Percentiles rank a stretch among this genome's conserved stretches.
phyloP scores from a whole-genome alignment of 2,113 vertebrate species.

The Lepus americanus region DNA sequence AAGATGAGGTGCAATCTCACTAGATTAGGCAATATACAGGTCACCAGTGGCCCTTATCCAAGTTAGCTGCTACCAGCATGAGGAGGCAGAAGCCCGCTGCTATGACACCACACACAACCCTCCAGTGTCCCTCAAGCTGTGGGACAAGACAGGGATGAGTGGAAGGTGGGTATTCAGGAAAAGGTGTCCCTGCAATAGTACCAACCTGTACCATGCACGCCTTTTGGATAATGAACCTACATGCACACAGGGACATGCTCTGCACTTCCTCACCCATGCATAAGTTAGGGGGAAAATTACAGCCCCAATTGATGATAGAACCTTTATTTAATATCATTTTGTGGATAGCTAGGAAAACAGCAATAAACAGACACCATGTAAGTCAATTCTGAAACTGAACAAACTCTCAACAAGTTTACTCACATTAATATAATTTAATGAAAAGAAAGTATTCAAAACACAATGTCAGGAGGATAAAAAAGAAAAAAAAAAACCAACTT shows the following conservation, averaged over 20 bases:
- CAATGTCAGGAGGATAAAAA: background rate
- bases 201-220: rapidly evolving
- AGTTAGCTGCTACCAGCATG: background rate
- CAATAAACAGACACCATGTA: constrained; percentile 1
- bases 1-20: background rate
- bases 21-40: background rate
- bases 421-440: constrained; percentile 48
- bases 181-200: background rate
- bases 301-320: constrained; percentile 1
- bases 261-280: background rate
- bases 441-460: constrained; percentile 17
- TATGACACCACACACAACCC: background rate
- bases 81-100: background rate
- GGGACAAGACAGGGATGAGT: background rate
- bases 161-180: background rate
- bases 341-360: constrained; percentile 40
- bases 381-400: constrained; percentile 46
- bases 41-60: background rate
- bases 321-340: constrained; percentile 46
- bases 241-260: background rate
- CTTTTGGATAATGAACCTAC: rapidly evolving
- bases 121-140: background rate
- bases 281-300: background rate
- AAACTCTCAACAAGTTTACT: constrained; percentile 11
- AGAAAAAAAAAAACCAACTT: background rate